Evolutionary conservation across 2,888 invertebrate species (phyloP), one percentile per base, ranked within the genome.

Genomic region (Phaonia tiefii): DNA sequence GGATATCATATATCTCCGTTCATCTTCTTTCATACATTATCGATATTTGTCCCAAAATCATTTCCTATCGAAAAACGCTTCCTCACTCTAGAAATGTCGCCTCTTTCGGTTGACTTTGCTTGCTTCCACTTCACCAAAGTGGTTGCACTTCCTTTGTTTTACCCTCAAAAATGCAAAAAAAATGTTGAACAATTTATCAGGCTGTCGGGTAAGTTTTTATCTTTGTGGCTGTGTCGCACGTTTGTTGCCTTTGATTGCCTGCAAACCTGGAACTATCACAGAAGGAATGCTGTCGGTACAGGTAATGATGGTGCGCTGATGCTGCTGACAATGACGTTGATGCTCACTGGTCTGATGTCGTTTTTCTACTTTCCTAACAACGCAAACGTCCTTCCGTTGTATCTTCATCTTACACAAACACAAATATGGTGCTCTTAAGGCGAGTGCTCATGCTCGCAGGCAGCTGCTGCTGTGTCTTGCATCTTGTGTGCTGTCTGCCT

Each of bases 391-490:
- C 44, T 63, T 46, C 63, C 25, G 8, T 8, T n/a, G 22, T 31
- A 31, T 31, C 31, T 3, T 31, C 31, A n/a, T n/a, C 31, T 8
- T 31, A 8, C 31, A 31, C n/a, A n/a, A n/a, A 42, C 42, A 46
- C 3, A 25, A 31, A 3, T 13, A 1, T 25, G 54, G 31, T 76
- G 67, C 54, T 26, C 37, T 66, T 80, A 66, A 54, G 72, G 44
- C 72, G 49, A 49, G 5, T 20, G 49, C 17, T 17, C 25, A 54
- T 11, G n/a, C n/a, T 10, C 15, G 37, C 74, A 63, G 75, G 71
- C 81, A 81, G 75, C 71, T 78, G 81, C 69, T 72, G 75, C 31
- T 56, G 67, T 56, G 67, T 46, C 15, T 54, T 51, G 56, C 56
- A 15, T 13, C 46, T 67, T 67, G 67, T 75, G 31, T 75, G 31